Evolutionary conservation across 2,888 invertebrate species (phyloP), one percentile per base, ranked within the genome.

Genomic region (Perithous albicinctus): DNA sequence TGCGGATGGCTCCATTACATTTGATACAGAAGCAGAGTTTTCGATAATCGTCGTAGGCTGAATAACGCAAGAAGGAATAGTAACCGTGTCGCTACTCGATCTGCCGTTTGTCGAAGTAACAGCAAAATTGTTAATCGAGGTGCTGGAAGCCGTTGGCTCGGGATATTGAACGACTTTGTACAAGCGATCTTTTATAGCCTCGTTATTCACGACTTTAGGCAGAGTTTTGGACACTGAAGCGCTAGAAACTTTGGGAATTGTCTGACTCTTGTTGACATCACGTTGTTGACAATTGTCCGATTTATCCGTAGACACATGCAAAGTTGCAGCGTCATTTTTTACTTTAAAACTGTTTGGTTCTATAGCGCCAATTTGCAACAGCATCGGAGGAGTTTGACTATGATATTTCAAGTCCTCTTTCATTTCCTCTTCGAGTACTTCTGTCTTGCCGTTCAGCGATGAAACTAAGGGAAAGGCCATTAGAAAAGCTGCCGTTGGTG

Each of bases 401-500:
- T 90, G 91, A 46, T 92, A 92, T 48, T 92, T 92, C 54, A 92
- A 90, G 43, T 93, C 92, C n/a, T 93, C 92, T 56, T 93, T 93
- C 89, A 93, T 94, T 82, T 94, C 94, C 75, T 94, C 94, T 66
- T 94, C 94, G 7, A 94, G 90, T 0, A 94, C 94, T 87, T 94
- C 94, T 0, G 94, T 93, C 61, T 94, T 94, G 6, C 94, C 94
- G 83, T 94, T 94, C 7, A 94, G 88, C 3, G 94, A 94, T 0
- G 95, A 96, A 0, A 96, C 96, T 63, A 96, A 91, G 0, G 96
- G 96, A 88, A 96, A 96, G 1, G 96, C 95, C 93, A 96, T 94
- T 10, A 96, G 93, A 89, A 96, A 96, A 1, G 96, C 96, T 12
- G 96, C 96, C 1, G 96, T 96, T 4, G 96, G 96, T 1, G 96